phyloP scores from a whole-genome alignment of 2,888 invertebrate genomes.

The Cyaniris semiargus region DNA sequence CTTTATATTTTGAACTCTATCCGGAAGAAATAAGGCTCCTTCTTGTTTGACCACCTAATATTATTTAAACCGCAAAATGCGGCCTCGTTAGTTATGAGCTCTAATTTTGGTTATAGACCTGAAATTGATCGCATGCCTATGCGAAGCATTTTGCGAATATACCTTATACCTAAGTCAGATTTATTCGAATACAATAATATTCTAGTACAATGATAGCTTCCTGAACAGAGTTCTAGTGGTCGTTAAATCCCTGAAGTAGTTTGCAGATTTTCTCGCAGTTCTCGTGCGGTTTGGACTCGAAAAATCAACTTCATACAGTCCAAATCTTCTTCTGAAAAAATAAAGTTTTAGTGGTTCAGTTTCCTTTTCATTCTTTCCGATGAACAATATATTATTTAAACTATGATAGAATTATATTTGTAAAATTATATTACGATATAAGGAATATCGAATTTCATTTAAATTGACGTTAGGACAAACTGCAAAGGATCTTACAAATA shows the following conservation, averaged over 20 bases:
- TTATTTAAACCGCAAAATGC: constrained; percentile 29
- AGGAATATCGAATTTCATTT: too few species aligned
- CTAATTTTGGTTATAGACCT: constrained; percentile 30
- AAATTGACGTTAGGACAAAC: not conserved
- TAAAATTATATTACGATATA: too few species aligned
- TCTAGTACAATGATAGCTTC: constrained; percentile 12
- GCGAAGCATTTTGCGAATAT: constrained; percentile 19
- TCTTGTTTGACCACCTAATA: constrained; percentile 6
- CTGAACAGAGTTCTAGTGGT: not conserved
- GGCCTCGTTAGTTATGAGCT: constrained; percentile 31
- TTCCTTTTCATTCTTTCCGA: not conserved
- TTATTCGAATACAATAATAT: not conserved
- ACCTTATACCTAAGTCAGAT: not conserved
- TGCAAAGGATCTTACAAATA: constrained; percentile 60
- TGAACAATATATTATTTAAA: too few species aligned
- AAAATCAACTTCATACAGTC: constrained; percentile 82
- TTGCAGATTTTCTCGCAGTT: constrained; percentile 78
- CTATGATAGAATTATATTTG: too few species aligned
- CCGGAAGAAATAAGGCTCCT: not conserved
- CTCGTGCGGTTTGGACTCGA: constrained; percentile 74
- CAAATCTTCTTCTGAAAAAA: constrained; percentile 75
- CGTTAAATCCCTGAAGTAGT: constrained; percentile 54
- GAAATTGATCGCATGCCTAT: constrained; percentile 32
- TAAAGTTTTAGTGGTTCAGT: not conserved
- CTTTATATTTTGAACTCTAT: constrained; percentile 16